phyloP scores from a whole-genome alignment of 2,888 invertebrate species.

The Megalurothrips usitatus region DNA sequence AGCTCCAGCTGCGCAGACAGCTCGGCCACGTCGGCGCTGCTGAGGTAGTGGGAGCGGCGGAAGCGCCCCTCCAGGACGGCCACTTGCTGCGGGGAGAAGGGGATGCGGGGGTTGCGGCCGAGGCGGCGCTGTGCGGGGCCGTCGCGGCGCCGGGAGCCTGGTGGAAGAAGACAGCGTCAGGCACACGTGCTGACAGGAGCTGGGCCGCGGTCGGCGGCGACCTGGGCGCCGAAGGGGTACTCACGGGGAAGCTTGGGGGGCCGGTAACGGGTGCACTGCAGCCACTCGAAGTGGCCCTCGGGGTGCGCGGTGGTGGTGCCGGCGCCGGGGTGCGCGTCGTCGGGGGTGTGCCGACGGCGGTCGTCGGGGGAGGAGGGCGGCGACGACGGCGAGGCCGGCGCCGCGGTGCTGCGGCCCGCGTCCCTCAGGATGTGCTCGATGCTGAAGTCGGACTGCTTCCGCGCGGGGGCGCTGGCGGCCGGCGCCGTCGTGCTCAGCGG shows the following conservation, averaged over 20 bases:
- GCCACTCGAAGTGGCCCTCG: conserved; percentile 50
- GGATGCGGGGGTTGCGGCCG: conserved; percentile 65
- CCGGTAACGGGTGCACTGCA: conserved; percentile 66
- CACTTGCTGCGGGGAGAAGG: conserved; percentile 66
- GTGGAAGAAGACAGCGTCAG: not conserved
- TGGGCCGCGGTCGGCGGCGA: not conserved
- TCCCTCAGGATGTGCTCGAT: conserved; percentile 58
- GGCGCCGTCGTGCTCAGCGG: not conserved
- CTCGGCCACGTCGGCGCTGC: conserved; percentile 61
- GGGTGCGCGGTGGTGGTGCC: not conserved
- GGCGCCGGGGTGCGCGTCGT: conserved; percentile 32
- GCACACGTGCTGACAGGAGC: not conserved
- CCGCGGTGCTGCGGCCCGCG: conserved; percentile 46
- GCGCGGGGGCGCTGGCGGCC: not conserved
- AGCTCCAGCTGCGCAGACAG: conserved; percentile 60
- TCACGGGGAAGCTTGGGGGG: conserved; percentile 68
- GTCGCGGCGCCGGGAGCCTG: conserved; percentile 45
- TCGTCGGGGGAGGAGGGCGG: conserved; percentile 28
- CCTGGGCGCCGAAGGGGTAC: conserved; percentile 40
- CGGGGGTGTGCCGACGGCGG: conserved; percentile 21
- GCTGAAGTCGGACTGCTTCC: conserved; percentile 47
- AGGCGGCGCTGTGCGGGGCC: conserved; percentile 53
- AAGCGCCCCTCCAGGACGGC: conserved; percentile 65
- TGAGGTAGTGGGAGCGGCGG: conserved; percentile 61
- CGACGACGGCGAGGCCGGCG: not conserved